These are phyloP conservation scores for Magallana gigas DNA, from an alignment of 1,140 invertebrate species.

Conservation along the genomic window DNA sequence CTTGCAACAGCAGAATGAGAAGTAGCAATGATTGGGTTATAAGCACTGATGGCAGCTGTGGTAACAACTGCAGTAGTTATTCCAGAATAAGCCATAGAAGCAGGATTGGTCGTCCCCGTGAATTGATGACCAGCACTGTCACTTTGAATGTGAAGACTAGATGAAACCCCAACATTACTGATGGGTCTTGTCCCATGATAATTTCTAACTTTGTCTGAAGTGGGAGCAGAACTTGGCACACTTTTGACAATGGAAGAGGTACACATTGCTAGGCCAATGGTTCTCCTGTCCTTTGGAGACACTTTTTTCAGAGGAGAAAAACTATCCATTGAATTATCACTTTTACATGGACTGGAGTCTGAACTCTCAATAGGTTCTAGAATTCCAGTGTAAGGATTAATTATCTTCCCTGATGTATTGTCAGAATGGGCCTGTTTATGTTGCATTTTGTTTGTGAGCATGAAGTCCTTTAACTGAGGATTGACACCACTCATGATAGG, in stretches of 20 bases:
- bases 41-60: neutral
- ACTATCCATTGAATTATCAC: constrained; percentile 59
- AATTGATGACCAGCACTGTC: constrained; percentile 13
- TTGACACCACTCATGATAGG: constrained; percentile 38
- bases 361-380: constrained; percentile 85
- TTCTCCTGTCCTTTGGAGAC: constrained; percentile 40
- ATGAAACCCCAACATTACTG: neutral
- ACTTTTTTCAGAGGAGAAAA: constrained; percentile 57
- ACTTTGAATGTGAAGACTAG: constrained; percentile 28
- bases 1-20: neutral
- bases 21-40: neutral
- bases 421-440: constrained; percentile 36
- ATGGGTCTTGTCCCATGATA: neutral
- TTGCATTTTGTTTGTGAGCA: neutral
- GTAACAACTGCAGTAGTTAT: neutral
- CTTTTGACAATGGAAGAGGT: constrained; percentile 9
- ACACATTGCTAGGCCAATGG: constrained; percentile 29
- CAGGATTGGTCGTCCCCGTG: neutral
- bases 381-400: constrained; percentile 92
- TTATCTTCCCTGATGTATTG: constrained; percentile 84
- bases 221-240: constrained; percentile 10
- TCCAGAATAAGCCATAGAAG: neutral
- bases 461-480: neutral
- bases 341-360: constrained; percentile 69
- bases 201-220: constrained; percentile 13